Evolutionary conservation across 2,888 invertebrate species (phyloP).

Genomic region (Fragum whitleyi): DNA sequence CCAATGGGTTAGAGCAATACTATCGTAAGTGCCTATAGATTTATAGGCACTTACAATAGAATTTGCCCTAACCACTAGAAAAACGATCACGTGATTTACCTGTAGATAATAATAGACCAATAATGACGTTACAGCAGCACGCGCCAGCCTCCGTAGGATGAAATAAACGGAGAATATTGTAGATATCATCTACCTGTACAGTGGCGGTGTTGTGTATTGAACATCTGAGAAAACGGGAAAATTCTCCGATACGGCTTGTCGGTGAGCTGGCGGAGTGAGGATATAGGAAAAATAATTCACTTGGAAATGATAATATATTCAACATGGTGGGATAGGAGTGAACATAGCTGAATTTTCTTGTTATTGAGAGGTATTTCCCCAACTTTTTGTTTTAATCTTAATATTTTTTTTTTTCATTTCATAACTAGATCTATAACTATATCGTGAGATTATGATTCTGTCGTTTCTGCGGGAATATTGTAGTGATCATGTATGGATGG

Average conservation of each 20-base stretch:
- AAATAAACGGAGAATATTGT: neutral
- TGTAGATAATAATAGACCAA: neutral
- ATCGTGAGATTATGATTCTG: too few species aligned
- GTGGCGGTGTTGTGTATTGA: conserved; percentile 11
- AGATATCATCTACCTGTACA: neutral
- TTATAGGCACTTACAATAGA: too few species aligned
- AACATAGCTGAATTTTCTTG: neutral
- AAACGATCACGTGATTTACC: conserved; percentile 13
- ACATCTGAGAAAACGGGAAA: neutral
- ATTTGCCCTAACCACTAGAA: too few species aligned
- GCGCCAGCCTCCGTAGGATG: conserved; percentile 1
- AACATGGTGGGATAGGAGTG: conserved; percentile 15
- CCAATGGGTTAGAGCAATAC: too few species aligned
- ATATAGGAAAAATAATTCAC: conserved; percentile 6
- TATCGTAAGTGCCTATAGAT: too few species aligned
- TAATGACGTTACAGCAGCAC: conserved; percentile 14
- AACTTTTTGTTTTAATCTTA: neutral
- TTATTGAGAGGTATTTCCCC: neutral
- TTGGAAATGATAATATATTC: conserved; percentile 29
- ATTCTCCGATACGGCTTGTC: conserved; percentile 1
- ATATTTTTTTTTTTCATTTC: too few species aligned
- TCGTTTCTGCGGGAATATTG: too few species aligned
- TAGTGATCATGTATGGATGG: too few species aligned
- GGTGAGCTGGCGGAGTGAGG: neutral
- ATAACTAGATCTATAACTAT: too few species aligned